phyloP scores from a whole-genome alignment of 2,113 vertebrate species.

The Zootoca vivipara region DNA sequence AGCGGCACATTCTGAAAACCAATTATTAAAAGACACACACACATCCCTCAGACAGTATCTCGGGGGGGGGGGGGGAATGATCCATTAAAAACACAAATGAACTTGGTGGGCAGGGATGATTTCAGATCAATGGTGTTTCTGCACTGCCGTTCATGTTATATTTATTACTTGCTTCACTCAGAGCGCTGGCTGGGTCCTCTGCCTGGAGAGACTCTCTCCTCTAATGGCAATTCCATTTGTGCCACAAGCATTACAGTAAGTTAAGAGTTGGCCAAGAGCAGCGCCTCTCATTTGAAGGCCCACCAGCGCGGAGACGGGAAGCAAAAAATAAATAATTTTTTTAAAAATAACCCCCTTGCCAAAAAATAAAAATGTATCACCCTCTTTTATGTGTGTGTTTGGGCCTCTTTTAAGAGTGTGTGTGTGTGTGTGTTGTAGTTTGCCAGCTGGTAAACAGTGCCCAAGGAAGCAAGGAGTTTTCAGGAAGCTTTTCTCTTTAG shows the following conservation, averaged over 20 bases:
- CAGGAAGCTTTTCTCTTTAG: not conserved
- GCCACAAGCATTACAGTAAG: slow-evolving; percentile 70
- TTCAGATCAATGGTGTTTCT: slow-evolving; percentile 65
- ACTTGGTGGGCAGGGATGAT: slow-evolving; percentile 52
- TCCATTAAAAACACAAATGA: slow-evolving; percentile 64
- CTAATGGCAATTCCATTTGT: slow-evolving; percentile 71
- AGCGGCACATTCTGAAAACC: slow-evolving; percentile 7
- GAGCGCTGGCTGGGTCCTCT: slow-evolving; percentile 27
- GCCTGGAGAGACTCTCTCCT: slow-evolving; percentile 25
- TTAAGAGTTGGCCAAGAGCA: slow-evolving; percentile 25
- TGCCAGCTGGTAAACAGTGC: not conserved
- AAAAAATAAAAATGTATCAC: slow-evolving; percentile 19
- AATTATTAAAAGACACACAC: slow-evolving; percentile 9
- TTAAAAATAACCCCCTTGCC: not conserved
- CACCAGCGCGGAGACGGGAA: slow-evolving; percentile 6
- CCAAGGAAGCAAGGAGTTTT: not conserved
- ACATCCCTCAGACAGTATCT: slow-evolving; percentile 2
- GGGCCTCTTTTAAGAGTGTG: no score
- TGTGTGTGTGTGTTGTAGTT: no score
- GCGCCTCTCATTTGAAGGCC: slow-evolving; percentile 3
- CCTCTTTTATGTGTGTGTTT: not conserved
- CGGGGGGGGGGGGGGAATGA: slow-evolving; percentile 29
- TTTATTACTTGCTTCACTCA: slow-evolving; percentile 73
- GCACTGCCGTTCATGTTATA: slow-evolving; percentile 69
- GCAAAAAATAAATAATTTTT: not conserved